These are phyloP conservation scores for Phocides pigmalion DNA, from an alignment of 1,140 invertebrate species.

Conservation along the genomic window DNA sequence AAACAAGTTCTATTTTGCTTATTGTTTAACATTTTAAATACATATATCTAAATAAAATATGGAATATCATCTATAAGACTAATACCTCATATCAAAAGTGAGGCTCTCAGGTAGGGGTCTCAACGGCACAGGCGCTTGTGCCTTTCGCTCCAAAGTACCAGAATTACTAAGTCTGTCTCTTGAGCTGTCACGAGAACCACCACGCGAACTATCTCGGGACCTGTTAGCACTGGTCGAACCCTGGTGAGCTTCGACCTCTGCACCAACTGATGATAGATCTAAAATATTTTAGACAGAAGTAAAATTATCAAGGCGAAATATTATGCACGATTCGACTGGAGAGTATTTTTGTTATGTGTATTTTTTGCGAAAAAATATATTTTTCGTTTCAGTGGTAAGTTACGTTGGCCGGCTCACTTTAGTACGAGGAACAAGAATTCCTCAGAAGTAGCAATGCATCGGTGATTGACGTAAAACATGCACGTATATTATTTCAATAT, in stretches of 20 bases:
- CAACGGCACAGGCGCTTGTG: conserved; percentile 80
- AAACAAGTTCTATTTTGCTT: too few relatives aligned
- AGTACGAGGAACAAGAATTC: too few relatives aligned
- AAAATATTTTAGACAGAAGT: conserved; percentile 16
- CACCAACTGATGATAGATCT: conserved; percentile 92
- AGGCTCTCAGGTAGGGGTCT: conserved; percentile 93
- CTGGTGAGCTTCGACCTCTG: conserved; percentile 84
- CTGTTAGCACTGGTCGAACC: conserved; percentile 52
- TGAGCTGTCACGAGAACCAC: conserved; percentile 77
- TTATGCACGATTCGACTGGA: too few relatives aligned
- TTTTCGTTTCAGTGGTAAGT: too few relatives aligned
- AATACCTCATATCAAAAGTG: conserved; percentile 94
- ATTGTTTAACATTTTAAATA: too few relatives aligned
- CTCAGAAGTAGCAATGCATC: too few relatives aligned
- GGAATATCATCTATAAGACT: neutral
- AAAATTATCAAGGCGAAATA: too few relatives aligned
- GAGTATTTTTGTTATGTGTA: too few relatives aligned
- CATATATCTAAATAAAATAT: neutral
- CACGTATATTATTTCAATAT: too few relatives aligned
- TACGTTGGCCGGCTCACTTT: too few relatives aligned
- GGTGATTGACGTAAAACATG: too few relatives aligned
- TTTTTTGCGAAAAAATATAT: too few relatives aligned
- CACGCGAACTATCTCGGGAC: conserved; percentile 78
- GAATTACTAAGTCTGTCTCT: conserved; percentile 77
- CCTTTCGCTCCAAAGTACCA: conserved; percentile 75